phyloP scores from a whole-genome alignment of 2,888 invertebrate species.

The Cactoblastis cactorum region DNA sequence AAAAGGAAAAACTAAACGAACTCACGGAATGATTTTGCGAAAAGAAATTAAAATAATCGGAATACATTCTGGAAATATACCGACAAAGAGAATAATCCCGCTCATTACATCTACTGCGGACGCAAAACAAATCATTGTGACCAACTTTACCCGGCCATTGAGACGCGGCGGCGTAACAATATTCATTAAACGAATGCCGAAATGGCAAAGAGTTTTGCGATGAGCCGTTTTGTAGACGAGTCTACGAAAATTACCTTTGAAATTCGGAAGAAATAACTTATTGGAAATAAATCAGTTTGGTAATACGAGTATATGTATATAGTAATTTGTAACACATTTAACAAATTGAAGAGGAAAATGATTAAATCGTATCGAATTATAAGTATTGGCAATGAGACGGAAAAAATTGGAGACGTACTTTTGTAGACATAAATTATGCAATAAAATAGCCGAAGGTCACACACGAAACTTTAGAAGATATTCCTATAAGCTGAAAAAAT shows the following conservation, averaged over 20 bases:
- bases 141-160: conserved; percentile 56
- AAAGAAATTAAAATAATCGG: conserved; percentile 11
- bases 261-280: neutral
- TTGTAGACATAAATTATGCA: too few relatives aligned
- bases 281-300: neutral
- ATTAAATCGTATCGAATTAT: too few relatives aligned
- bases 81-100: conserved; percentile 23
- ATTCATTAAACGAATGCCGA: conserved; percentile 76
- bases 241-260: neutral
- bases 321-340: too few relatives aligned
- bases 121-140: conserved; percentile 53
- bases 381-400: too few relatives aligned
- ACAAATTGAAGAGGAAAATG: too few relatives aligned
- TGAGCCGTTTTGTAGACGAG: neutral
- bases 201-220: conserved; percentile 38
- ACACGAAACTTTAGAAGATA: too few relatives aligned
- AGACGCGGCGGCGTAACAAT: conserved; percentile 58
- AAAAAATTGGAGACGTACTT: too few relatives aligned
- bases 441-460: too few relatives aligned
- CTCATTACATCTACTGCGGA: conserved; percentile 36
- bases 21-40: neutral
- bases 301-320: too few relatives aligned
- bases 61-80: conserved; percentile 9
- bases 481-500: too few relatives aligned
- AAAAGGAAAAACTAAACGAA: too few relatives aligned